These are phyloP conservation scores for Eledone cirrhosa DNA, from an alignment of 2,888 invertebrate species.

Conservation along the genomic window DNA sequence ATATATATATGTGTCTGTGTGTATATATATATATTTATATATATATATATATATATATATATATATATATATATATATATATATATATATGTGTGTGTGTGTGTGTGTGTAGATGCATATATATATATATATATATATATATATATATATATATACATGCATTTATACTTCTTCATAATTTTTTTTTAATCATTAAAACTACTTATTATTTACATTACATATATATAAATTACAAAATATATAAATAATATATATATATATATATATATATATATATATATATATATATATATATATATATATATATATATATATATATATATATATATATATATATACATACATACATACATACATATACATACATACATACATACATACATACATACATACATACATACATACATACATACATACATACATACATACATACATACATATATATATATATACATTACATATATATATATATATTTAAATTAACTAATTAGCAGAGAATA, in stretches of 20 bases:
- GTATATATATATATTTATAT: not conserved
- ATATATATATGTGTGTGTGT: not conserved
- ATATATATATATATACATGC: not conserved
- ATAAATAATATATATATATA: not conserved
- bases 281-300: not conserved
- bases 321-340: no score
- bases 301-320: not conserved
- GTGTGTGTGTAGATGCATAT: not conserved
- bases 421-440: no score
- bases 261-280: not conserved
- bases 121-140: not conserved
- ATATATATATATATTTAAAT: no score
- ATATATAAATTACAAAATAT: no score
- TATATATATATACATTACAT: no score
- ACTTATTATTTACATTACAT: no score
- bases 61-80: not conserved
- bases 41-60: not conserved
- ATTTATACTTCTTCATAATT: not conserved
- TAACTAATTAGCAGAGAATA: no score
- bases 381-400: no score
- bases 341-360: no score
- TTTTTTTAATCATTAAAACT: no score
- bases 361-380: no score
- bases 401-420: no score
- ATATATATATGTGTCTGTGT: not conserved